A percentile compares a stretch with the other conserved stretches of the same genome.
Evolutionary conservation across 2,888 invertebrate genomes (phyloP).

Genomic region (Tryphoninae sp.): DNA sequence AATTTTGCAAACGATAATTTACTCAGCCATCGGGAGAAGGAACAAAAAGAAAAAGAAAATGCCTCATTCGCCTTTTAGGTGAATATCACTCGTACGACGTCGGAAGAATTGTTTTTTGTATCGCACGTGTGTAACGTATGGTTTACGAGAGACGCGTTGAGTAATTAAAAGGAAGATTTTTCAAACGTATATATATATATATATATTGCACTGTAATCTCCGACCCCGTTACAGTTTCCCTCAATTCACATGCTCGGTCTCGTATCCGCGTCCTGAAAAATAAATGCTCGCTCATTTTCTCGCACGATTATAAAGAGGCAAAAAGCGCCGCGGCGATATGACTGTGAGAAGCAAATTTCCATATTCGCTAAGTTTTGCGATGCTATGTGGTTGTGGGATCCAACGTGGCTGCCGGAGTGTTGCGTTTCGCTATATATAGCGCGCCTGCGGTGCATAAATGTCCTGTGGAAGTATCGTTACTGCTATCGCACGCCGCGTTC

Average conservation of each 20-base stretch:
- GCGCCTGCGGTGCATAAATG: neutral
- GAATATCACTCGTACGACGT: neutral
- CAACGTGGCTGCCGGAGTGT: neutral
- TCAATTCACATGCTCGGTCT: conserved; percentile 15
- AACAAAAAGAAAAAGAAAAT: neutral
- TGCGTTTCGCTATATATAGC: neutral
- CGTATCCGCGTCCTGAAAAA: conserved; percentile 44
- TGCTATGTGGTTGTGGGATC: conserved; percentile 41
- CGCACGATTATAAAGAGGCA: conserved; percentile 39
- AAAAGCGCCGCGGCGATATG: conserved; percentile 6
- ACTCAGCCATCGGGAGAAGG: neutral
- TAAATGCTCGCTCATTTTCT: conserved; percentile 33
- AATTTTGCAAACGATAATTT: conserved; percentile 34
- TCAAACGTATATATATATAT: neutral
- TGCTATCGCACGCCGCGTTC: conserved; percentile 29
- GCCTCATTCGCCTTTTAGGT: conserved; percentile 1
- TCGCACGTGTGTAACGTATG: neutral
- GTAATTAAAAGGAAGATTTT: neutral
- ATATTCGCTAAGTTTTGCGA: conserved; percentile 22
- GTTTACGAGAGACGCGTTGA: too few relatives aligned
- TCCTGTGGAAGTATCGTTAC: conserved; percentile 20
- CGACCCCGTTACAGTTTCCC: conserved; percentile 56
- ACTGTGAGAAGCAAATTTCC: conserved; percentile 52
- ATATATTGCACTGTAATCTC: conserved; percentile 29
- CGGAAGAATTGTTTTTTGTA: neutral